A percentile compares a stretch with the other conserved stretches of the same genome.
phyloP scores from a whole-genome alignment of 1,140 invertebrate genomes.

The Philopotamus ludificatus region DNA sequence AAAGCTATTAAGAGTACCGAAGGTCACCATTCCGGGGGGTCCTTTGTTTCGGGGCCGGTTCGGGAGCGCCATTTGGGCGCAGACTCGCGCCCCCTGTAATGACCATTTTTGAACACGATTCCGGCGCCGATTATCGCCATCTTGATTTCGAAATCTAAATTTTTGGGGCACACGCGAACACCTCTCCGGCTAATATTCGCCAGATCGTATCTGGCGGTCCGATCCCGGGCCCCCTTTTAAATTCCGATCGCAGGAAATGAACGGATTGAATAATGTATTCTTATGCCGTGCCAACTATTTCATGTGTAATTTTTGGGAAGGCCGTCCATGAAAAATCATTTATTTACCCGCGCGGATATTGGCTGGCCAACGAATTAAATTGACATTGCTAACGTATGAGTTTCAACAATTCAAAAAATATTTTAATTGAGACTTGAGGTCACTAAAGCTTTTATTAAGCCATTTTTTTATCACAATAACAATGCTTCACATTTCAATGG shows the following conservation, averaged over 20 bases:
- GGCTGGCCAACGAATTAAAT: too few species aligned
- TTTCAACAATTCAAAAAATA: too few species aligned
- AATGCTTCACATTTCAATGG: too few species aligned
- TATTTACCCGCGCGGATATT: neutral
- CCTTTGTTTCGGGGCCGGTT: slow-evolving; percentile 5
- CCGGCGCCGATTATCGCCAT: slow-evolving; percentile 3
- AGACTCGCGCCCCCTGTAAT: neutral
- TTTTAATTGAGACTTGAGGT: too few species aligned
- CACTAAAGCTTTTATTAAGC: too few species aligned
- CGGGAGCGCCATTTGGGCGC: neutral
- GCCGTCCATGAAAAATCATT: neutral
- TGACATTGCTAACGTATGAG: too few species aligned
- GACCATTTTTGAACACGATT: slow-evolving; percentile 11
- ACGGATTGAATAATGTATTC: slow-evolving; percentile 9
- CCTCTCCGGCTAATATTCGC: slow-evolving; percentile 3
- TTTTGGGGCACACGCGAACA: slow-evolving; percentile 4
- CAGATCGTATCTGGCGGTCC: neutral
- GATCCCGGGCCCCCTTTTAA: neutral
- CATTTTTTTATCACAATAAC: too few species aligned
- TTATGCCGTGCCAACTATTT: neutral
- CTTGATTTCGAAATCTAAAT: neutral
- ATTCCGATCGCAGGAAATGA: slow-evolving; percentile 9
- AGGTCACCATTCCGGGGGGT: neutral
- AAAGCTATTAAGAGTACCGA: slow-evolving; percentile 1
- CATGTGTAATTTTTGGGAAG: neutral